Evolutionary conservation across 2,113 vertebrate genomes (phyloP).

Genomic region (Scopus umbretta): DNA sequence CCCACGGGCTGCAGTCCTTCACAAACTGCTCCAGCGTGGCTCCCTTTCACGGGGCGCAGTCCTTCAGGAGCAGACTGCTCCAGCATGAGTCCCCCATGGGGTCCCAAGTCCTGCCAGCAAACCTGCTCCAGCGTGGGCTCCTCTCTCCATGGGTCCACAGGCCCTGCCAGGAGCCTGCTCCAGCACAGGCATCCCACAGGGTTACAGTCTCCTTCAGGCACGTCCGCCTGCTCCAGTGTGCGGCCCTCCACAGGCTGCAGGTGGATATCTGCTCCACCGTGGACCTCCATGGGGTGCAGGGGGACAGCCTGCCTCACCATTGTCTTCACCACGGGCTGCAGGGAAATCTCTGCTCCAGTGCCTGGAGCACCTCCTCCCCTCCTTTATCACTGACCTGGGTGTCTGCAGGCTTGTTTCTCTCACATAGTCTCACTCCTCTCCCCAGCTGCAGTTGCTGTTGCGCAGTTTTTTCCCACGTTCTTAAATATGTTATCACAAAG

Average conservation of each 20-base stretch:
- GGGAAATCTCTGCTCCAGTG: not conserved
- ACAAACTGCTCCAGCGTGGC: not conserved
- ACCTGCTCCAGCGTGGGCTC: not conserved
- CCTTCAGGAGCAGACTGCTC: not conserved
- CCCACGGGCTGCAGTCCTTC: not conserved
- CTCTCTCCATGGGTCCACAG: not conserved
- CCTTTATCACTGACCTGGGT: not conserved
- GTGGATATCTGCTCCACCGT: not conserved
- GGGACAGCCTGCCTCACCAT: not conserved
- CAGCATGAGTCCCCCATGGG: fast-evolving
- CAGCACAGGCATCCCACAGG: fast-evolving
- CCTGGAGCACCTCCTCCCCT: not conserved
- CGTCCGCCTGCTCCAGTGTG: not conserved
- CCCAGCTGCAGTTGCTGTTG: not conserved
- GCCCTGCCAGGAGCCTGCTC: not conserved
- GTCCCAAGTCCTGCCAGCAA: not conserved
- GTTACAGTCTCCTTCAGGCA: not conserved
- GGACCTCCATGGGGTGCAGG: not conserved
- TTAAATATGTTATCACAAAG: not conserved
- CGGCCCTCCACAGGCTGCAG: not conserved
- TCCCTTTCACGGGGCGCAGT: not conserved
- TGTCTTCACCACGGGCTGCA: not conserved
- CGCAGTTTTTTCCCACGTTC: not conserved
- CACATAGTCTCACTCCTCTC: not conserved
- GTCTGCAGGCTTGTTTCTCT: not conserved